These are phyloP conservation scores for Drosophila melanica DNA, from an alignment of 1,140 invertebrate genomes.

Conservation along the genomic window DNA sequence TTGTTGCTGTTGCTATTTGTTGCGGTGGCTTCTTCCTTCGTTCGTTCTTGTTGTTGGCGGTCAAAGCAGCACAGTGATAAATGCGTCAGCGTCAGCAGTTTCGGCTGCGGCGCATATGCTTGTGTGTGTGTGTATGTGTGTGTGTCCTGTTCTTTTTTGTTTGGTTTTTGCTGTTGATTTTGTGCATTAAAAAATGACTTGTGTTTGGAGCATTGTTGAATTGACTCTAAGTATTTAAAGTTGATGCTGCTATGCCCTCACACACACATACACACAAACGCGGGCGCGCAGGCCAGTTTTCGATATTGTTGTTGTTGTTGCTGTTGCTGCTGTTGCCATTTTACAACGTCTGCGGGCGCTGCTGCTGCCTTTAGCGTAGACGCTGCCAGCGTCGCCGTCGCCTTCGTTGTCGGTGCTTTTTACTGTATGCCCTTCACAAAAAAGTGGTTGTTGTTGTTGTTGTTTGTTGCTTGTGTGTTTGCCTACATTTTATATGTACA, in stretches of 20 bases:
- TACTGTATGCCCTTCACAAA: constrained; percentile 45
- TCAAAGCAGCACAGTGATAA: constrained; percentile 52
- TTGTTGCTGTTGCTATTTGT: constrained; percentile 30
- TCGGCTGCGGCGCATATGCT: constrained; percentile 36
- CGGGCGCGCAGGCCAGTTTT: constrained; percentile 14
- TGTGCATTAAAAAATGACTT: constrained; percentile 48
- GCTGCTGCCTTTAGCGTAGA: constrained; percentile 24
- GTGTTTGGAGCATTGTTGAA: constrained; percentile 34
- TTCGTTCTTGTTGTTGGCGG: constrained; percentile 27
- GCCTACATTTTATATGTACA: constrained; percentile 22
- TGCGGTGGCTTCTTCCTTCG: constrained; percentile 31
- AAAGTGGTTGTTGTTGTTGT: constrained; percentile 21
- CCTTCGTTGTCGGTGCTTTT: constrained; percentile 22
- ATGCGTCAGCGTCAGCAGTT: constrained; percentile 54
- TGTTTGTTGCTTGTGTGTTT: constrained; percentile 26
- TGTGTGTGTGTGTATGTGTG: constrained; percentile 16
- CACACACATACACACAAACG: constrained; percentile 8
- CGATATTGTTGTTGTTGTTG: constrained; percentile 23
- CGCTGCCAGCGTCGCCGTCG: not conserved
- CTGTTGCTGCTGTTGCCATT: constrained; percentile 40
- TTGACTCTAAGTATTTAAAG: constrained; percentile 48
- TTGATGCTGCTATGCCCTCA: constrained; percentile 18
- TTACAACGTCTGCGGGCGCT: constrained; percentile 46
- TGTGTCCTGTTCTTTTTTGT: constrained; percentile 13
- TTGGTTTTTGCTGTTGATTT: constrained; percentile 27